Base-by-base conservation (phyloP, 2,888 invertebrate genomes). In the Anodontia alba region DNA sequence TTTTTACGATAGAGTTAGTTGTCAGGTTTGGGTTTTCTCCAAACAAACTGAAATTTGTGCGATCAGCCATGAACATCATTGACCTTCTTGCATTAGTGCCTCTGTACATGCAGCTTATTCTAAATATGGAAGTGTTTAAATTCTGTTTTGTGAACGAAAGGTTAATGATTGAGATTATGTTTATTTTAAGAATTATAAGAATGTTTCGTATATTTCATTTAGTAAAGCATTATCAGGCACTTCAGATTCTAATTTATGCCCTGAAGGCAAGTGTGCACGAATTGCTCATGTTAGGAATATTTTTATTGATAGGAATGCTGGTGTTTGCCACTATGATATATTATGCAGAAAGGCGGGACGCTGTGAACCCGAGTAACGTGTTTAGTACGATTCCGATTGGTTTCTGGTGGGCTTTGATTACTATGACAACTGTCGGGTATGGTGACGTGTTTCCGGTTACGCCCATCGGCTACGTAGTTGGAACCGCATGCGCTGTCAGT, bases 121-220 rank as follows among this genome's bases (percentile, higher is more conserved):
- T 94, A 26, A 91, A 91, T 78, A 87, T 91, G 73, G 90, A 91
- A 5, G 89, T 91, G 51, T 87, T 89, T 38, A 87, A 92, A 76
- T 90, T 90, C 31, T 94, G 93, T 83, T 91, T 93, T 72, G 88
- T 90, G 57, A 93, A 92, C 79, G 91, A 93, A 81, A 87, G 92
- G 10, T 89, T 92, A n/a, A 92, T 93, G 80, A 89, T 93, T 51
- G 93, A 94, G 84, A 92, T 92, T 43, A 93, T 95, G 87, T 95
- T 95, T 87, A 94, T 95, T 81, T 90, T 95, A 84, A 93, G 95
- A 57, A 95, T 95, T 74, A 94, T 95, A 76, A 91, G 95, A 42
- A 95, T 95, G 88, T 93, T 95, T 80, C 91, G 95, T 26, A 94
- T 95, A 54, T 95, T 95, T 91, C 95, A 95, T 83, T 87, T 95